phyloP scores from a whole-genome alignment of 1,140 invertebrate genomes.

The Bombus superbus region DNA sequence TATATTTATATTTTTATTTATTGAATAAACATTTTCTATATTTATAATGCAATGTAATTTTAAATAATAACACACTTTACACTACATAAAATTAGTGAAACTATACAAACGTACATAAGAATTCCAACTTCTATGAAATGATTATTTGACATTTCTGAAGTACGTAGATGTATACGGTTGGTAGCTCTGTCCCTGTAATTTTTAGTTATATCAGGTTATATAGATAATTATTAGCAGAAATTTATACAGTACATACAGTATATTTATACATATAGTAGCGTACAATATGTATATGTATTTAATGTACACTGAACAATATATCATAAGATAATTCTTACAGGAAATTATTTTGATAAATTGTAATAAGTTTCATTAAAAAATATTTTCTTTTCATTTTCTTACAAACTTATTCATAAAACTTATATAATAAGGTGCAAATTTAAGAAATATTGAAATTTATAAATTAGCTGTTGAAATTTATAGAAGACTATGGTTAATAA shows the following conservation, averaged over 20 bases:
- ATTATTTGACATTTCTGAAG: not conserved
- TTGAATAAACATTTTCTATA: not conserved
- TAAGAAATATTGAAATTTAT: not conserved
- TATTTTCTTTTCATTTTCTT: not conserved
- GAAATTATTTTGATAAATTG: not conserved
- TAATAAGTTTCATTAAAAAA: not conserved
- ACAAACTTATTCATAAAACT: not conserved
- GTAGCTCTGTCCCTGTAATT: not conserved
- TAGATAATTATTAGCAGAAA: not conserved
- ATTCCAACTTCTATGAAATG: conserved; percentile 4
- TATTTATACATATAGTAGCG: not conserved
- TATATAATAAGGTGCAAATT: not conserved
- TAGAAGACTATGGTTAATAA: not conserved
- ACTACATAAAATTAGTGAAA: not conserved
- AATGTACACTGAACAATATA: not conserved
- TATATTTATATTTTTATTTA: too few species aligned
- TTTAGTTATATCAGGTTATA: not conserved
- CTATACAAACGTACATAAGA: not conserved
- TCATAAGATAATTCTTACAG: not conserved
- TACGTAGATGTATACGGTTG: not conserved
- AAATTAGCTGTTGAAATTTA: not conserved
- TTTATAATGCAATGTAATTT: not conserved
- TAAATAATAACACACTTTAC: not conserved
- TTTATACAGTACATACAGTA: not conserved
- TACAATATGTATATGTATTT: not conserved